Conservation (phyloP, 2,797 vertebrate species). For the Malacoctenus gilli region DNA sequence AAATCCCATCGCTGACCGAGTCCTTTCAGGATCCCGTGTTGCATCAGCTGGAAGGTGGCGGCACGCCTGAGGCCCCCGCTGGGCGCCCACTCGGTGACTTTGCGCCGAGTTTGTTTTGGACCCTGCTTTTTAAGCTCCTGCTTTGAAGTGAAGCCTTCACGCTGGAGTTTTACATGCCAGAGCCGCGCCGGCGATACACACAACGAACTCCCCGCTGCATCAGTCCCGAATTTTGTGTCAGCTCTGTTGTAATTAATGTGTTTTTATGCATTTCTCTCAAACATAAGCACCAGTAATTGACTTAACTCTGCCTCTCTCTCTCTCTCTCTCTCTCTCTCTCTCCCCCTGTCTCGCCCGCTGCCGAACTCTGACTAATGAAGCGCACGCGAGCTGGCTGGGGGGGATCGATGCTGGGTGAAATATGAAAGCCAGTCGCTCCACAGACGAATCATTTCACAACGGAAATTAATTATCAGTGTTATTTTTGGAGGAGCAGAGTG, state of each 20-base stretch:
- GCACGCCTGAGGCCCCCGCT: constrained; percentile 30
- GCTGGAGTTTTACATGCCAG: constrained; percentile 12
- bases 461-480: constrained; percentile 83
- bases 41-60: constrained; percentile 53
- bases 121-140: constrained; percentile 34
- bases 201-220: constrained; percentile 49
- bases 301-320: constrained; percentile 48
- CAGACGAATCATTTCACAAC: constrained; percentile 75
- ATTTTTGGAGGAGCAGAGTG: constrained; percentile 74
- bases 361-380: constrained; percentile 72
- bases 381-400: constrained; percentile 50
- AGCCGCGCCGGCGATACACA: constrained; percentile 28
- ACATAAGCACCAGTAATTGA: constrained; percentile 70
- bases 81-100: constrained; percentile 56
- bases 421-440: constrained; percentile 72
- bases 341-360: constrained; percentile 32
- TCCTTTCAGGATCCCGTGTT: constrained; percentile 57
- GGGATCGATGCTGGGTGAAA: constrained; percentile 76
- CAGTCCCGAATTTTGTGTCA: constrained; percentile 65
- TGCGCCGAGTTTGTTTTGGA: constrained; percentile 61
- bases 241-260: constrained; percentile 67
- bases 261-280: constrained; percentile 67
- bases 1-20: constrained; percentile 66
- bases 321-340: constrained; percentile 2
- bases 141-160: constrained; percentile 36